These are phyloP conservation scores for Ips typographus DNA, from an alignment of 1,140 invertebrate species.

Conservation along the genomic window DNA sequence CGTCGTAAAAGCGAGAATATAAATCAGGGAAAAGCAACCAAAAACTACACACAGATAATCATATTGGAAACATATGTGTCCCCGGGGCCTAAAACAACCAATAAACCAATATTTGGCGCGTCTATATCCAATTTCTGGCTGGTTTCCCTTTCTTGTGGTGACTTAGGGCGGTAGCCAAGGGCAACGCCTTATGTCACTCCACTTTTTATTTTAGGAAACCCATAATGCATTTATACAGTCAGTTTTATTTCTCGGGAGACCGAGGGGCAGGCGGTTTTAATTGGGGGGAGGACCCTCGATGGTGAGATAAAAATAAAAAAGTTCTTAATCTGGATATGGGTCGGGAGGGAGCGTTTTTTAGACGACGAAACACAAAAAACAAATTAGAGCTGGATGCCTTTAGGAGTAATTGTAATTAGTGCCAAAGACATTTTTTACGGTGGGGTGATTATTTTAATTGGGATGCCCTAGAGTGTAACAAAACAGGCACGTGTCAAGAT, in stretches of 20 bases:
- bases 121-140: conserved; percentile 32
- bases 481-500: conserved; percentile 6
- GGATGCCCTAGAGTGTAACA: not conserved
- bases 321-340: conserved; percentile 26
- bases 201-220: conserved; percentile 32
- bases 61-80: conserved; percentile 21
- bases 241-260: conserved; percentile 34
- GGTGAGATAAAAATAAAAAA: conserved; percentile 35
- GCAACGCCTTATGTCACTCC: conserved; percentile 32
- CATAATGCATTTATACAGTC: conserved; percentile 35
- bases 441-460: not conserved
- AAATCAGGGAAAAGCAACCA: conserved; percentile 14
- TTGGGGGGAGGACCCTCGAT: conserved; percentile 22
- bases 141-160: conserved; percentile 23
- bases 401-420: conserved; percentile 19
- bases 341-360: conserved; percentile 23
- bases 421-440: not conserved
- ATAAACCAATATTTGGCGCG: conserved; percentile 28
- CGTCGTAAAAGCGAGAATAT: not conserved
- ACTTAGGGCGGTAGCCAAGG: conserved; percentile 26
- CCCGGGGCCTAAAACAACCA: conserved; percentile 18
- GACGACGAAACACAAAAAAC: conserved; percentile 23
- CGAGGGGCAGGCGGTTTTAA: conserved; percentile 25
- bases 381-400: conserved; percentile 19
- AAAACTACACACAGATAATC: conserved; percentile 24